Conservation (phyloP, 2,113 vertebrate genomes). For the Caretta caretta region DNA sequence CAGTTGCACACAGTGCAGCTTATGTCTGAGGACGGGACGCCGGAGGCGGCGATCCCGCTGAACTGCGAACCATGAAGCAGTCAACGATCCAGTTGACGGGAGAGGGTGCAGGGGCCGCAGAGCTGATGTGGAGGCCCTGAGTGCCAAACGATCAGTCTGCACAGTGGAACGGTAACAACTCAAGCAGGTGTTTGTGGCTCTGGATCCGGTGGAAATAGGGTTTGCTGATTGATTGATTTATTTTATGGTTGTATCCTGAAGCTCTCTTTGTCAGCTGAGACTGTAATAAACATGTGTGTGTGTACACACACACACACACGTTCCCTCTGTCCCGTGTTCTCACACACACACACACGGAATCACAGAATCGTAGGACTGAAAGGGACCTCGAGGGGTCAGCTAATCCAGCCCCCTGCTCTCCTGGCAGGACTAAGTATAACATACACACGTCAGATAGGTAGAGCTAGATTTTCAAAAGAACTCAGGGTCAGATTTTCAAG, state of each 20-base stretch:
- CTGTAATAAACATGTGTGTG: not conserved
- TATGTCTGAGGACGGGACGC: not conserved
- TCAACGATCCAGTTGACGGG: not conserved
- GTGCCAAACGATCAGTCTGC: not conserved
- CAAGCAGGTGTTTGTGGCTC: not conserved
- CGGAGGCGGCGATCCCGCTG: not conserved
- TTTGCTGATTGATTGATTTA: not conserved
- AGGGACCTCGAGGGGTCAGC: not conserved
- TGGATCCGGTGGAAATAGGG: not conserved
- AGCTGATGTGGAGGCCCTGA: not conserved
- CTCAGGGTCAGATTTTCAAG: not conserved
- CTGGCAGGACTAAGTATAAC: not conserved
- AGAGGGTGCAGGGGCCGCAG: not conserved
- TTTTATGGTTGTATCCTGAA: not conserved
- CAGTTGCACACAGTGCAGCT: not conserved
- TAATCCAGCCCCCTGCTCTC: not conserved
- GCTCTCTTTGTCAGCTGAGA: not conserved
- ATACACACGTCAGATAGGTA: too few species aligned
- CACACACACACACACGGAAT: not conserved
- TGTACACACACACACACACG: too few species aligned
- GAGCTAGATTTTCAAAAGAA: not conserved
- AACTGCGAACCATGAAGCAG: not conserved
- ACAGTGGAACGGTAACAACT: not conserved
- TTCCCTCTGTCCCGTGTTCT: not conserved
- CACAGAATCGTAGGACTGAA: not conserved